These are phyloP conservation scores for Galeopterus variegatus DNA, from an alignment of 2,113 vertebrate genomes.

Conservation along the genomic window DNA sequence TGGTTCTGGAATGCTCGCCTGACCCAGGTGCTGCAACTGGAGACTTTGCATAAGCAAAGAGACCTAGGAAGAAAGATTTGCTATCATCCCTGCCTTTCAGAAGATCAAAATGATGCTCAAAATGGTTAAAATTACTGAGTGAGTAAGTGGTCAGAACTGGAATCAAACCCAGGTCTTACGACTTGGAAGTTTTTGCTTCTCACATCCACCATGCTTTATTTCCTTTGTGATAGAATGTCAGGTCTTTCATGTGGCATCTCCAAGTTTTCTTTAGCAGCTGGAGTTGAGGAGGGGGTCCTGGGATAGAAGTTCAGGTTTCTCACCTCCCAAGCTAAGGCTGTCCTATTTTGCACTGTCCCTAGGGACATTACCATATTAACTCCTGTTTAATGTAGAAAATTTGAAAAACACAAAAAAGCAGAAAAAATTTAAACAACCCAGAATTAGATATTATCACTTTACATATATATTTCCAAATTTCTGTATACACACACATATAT, in stretches of 20 bases:
- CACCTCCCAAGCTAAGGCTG: background rate
- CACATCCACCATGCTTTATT: background rate
- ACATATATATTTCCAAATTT: too few relatives aligned
- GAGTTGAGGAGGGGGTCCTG: background rate
- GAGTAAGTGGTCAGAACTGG: background rate
- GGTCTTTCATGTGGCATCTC: background rate
- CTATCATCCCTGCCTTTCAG: background rate
- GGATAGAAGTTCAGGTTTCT: background rate
- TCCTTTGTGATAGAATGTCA: fast-evolving
- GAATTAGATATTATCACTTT: background rate
- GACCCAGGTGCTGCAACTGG: background rate
- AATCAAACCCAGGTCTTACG: background rate
- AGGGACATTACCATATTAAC: background rate
- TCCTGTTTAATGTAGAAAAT: background rate
- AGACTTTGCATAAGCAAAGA: background rate
- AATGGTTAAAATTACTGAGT: background rate
- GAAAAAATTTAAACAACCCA: background rate
- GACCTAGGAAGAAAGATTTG: too few relatives aligned
- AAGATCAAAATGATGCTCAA: background rate
- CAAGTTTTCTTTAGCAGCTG: too few relatives aligned
- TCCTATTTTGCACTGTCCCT: background rate
- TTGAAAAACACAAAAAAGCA: background rate
- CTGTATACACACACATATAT: background rate
- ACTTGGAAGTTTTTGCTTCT: background rate
- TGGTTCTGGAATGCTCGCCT: background rate